These are phyloP conservation scores for Rallus limicola DNA, from an alignment of 2,113 vertebrate species.

Conservation along the genomic window DNA sequence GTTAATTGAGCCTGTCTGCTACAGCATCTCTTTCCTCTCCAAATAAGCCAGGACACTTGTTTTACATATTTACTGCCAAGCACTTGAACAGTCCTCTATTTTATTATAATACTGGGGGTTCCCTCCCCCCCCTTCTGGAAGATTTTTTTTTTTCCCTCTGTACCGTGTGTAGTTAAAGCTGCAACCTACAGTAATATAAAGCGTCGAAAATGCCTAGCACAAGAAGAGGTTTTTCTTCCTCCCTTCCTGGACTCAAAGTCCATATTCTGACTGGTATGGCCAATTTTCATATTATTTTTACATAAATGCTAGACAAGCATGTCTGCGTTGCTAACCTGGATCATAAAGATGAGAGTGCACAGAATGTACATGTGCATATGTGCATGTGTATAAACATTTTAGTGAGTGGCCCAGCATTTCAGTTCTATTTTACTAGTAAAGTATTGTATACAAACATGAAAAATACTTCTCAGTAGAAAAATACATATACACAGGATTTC, in stretches of 20 bases:
- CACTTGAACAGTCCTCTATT: conserved; percentile 57
- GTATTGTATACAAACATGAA: conserved; percentile 51
- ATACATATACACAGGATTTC: background rate
- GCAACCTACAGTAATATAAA: conserved; percentile 54
- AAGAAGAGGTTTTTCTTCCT: conserved; percentile 23
- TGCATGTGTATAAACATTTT: conserved; percentile 48
- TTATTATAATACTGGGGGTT: conserved; percentile 30
- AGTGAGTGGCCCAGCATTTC: conserved; percentile 47
- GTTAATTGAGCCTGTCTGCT: conserved; percentile 72
- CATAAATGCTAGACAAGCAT: conserved; percentile 76
- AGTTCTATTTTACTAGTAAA: conserved; percentile 56
- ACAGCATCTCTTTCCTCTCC: conserved; percentile 50
- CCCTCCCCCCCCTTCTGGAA: background rate
- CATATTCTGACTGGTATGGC: conserved; percentile 47
- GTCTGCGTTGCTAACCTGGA: conserved; percentile 65
- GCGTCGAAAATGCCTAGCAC: conserved; percentile 40
- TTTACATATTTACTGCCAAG: conserved; percentile 70
- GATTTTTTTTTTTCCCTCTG: background rate
- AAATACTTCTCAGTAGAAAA: background rate
- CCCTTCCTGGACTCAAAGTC: conserved; percentile 52
- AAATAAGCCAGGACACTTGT: conserved; percentile 57
- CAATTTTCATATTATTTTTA: conserved; percentile 78
- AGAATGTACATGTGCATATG: conserved; percentile 25
- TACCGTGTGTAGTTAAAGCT: conserved; percentile 30
- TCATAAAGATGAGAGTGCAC: conserved; percentile 54